Percentiles rank a stretch among this genome's conserved stretches.
These are phyloP conservation scores for Patella vulgata DNA, from an alignment of 1,140 invertebrate species.

Conservation along the genomic window DNA sequence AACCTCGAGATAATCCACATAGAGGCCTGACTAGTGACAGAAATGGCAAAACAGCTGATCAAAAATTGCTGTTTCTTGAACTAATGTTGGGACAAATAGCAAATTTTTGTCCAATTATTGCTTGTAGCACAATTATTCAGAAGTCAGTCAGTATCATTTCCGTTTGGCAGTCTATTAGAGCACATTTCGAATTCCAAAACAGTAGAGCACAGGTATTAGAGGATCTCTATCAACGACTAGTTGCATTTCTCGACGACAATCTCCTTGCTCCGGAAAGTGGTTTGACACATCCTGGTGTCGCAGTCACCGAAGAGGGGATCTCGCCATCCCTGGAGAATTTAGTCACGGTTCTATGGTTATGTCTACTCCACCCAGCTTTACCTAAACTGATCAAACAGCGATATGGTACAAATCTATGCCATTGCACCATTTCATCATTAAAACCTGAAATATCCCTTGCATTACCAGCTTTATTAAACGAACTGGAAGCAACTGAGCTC, in stretches of 20 bases:
- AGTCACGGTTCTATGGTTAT: constrained; percentile 11
- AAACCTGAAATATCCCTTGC: constrained; percentile 44
- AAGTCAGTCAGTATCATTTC: background rate
- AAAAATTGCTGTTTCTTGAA: too few species aligned
- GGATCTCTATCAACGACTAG: constrained; percentile 31
- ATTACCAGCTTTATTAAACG: constrained; percentile 25
- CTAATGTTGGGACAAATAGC: too few species aligned
- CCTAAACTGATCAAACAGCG: constrained; percentile 9
- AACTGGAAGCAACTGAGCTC: constrained; percentile 9
- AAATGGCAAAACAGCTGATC: too few species aligned
- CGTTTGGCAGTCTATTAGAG: background rate
- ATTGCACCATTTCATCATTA: constrained; percentile 29
- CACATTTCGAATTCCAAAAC: constrained; percentile 1
- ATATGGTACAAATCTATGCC: constrained; percentile 27
- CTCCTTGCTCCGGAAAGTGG: constrained; percentile 4
- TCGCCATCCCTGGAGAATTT: constrained; percentile 27
- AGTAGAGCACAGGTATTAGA: constrained; percentile 3
- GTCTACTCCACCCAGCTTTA: background rate
- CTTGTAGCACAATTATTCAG: background rate
- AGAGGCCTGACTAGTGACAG: too few species aligned
- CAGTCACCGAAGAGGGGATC: constrained; percentile 18
- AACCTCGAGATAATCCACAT: too few species aligned
- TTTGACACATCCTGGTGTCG: constrained; percentile 23
- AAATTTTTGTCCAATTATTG: background rate
- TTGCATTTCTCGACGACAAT: constrained; percentile 33